A percentile compares a stretch with the other conserved stretches of the same genome.
These are phyloP conservation scores for Sebastolobus alascanus DNA, from an alignment of 2,797 vertebrate species.

Conservation along the genomic window DNA sequence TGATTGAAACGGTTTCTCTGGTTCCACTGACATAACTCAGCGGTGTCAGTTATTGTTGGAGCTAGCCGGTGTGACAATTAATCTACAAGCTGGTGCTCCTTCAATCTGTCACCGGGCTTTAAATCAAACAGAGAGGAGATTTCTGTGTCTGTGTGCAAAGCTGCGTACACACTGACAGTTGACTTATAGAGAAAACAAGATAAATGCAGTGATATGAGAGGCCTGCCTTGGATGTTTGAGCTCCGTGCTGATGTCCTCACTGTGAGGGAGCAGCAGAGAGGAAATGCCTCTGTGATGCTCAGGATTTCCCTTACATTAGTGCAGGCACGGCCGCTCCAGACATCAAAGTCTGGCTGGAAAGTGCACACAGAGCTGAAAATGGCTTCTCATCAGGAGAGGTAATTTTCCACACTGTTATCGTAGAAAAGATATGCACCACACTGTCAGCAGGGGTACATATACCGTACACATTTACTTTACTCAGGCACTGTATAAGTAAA, in stretches of 20 bases:
- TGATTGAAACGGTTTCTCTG: slow-evolving; percentile 24
- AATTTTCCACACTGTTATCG: slow-evolving; percentile 62
- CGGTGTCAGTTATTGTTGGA: slow-evolving; percentile 55
- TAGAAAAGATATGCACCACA: slow-evolving; percentile 15
- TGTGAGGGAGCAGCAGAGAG: slow-evolving; percentile 73
- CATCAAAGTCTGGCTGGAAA: slow-evolving; percentile 77
- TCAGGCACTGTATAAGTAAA: background rate
- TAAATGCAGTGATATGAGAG: slow-evolving; percentile 1
- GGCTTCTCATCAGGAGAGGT: slow-evolving; percentile 48
- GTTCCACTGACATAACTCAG: slow-evolving; percentile 48
- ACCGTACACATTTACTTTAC: background rate
- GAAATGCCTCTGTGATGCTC: slow-evolving; percentile 82
- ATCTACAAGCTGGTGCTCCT: slow-evolving; percentile 35
- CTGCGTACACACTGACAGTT: background rate
- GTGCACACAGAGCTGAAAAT: slow-evolving; percentile 46
- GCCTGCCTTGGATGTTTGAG: slow-evolving; percentile 29
- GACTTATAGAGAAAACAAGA: background rate
- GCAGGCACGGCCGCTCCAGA: slow-evolving; percentile 60
- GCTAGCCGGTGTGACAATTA: slow-evolving; percentile 25
- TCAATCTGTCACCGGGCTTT: slow-evolving; percentile 21
- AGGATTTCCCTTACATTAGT: slow-evolving; percentile 85
- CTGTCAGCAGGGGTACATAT: background rate
- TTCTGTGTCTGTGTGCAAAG: slow-evolving; percentile 3
- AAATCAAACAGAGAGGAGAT: background rate
- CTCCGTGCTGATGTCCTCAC: slow-evolving; percentile 36